Percentiles rank a stretch among this genome's conserved stretches.
These are phyloP conservation scores for Caenorhabditis uteleia DNA, from an alignment of 2,888 invertebrate genomes.

Conservation along the genomic window DNA sequence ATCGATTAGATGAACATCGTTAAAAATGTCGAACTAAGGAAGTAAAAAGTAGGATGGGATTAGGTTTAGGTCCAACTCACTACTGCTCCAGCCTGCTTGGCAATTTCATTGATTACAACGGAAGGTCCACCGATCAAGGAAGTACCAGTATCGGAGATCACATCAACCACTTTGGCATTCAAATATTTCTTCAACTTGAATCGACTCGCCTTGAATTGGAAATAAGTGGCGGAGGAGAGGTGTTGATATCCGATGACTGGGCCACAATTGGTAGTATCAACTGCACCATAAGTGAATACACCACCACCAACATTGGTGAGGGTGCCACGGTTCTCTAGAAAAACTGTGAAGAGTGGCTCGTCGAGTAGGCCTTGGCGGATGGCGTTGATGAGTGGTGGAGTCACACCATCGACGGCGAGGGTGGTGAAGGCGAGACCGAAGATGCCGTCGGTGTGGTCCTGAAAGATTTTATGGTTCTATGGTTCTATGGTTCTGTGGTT, in stretches of 20 bases:
- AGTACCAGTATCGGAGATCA: constrained; percentile 61
- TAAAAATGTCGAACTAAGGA: constrained; percentile 29
- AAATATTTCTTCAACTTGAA: constrained; percentile 40
- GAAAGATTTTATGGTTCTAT: too few relatives aligned
- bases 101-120: constrained; percentile 30
- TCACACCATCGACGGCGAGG: constrained; percentile 48
- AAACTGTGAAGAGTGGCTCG: constrained; percentile 53
- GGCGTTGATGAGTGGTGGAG: constrained; percentile 46
- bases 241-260: constrained; percentile 40
- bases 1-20: constrained; percentile 45
- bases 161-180: constrained; percentile 24
- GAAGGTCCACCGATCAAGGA: constrained; percentile 52
- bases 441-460: constrained; percentile 50
- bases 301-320: constrained; percentile 51
- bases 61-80: too few relatives aligned
- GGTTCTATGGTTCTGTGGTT: too few relatives aligned
- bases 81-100: constrained; percentile 42
- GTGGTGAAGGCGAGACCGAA: constrained; percentile 50
- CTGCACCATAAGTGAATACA: constrained; percentile 55
- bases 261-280: constrained; percentile 51
- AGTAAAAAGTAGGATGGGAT: too few relatives aligned
- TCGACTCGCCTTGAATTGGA: constrained; percentile 26
- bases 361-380: constrained; percentile 51
- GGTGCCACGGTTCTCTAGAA: constrained; percentile 41
- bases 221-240: constrained; percentile 52